Evolutionary conservation across 2,888 invertebrate species (phyloP), one percentile per base, ranked within the genome.

Genomic region (Leptarthrus brevirostris): DNA sequence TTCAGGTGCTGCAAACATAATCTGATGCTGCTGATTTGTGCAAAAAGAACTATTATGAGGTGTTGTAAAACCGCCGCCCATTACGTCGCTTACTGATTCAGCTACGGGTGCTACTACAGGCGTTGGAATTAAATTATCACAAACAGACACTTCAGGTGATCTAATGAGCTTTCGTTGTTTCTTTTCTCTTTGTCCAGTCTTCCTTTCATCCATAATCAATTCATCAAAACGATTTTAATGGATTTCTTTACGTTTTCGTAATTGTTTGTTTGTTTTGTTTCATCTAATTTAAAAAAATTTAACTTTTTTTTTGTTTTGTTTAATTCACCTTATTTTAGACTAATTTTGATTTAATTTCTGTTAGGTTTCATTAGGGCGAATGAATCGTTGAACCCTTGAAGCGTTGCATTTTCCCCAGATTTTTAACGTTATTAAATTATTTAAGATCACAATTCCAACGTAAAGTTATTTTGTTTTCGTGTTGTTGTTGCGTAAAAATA

Each of bases 1-100:
- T 12, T 53, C 61, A 61, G 36, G 61, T 61, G 61, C 10, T 26
- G 24, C 44, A 16, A n/a, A 53, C 10, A 53, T 30, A 14, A 70
- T 12, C 18, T 18, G 10, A 18, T 44, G 53, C 24, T 53, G 71
- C 18, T 40, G 58, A 54, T n/a, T 40, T 40, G 61, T 71, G 14
- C 36, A 47, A 36, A 69, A 16, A 70, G 73, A 24, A 72, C 58
- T 58, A 56, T 40, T 69, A 52, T 74, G 74, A 5, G 74, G 74
- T 58, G 73, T 74, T 73, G 73, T 73, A 56, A 76, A 53, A 16
- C 74, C 70, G 20, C 83, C 83, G 80, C 83, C 83, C 83, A 84
- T 84, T 80, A 83, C 83, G 82, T 78, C 77, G 76, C 75, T 75
- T 76, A 75, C 77, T 71, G 77, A 24, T 10, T 54, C 30, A n/a